These are phyloP conservation scores for Drosophila persimilis DNA, from an alignment of 1,140 invertebrate species.

Conservation along the genomic window DNA sequence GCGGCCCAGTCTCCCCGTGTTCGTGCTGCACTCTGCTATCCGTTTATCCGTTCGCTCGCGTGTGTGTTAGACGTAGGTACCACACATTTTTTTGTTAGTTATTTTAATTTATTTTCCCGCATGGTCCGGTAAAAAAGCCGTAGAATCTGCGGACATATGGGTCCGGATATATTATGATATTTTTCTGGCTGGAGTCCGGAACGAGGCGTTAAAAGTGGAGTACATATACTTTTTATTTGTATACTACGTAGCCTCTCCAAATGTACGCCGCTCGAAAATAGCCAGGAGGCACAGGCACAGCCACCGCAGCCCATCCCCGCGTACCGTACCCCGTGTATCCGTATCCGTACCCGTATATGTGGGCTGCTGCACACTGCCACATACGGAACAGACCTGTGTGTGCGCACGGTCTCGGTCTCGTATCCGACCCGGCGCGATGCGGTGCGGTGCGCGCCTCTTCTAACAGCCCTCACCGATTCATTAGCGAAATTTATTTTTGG, in stretches of 20 bases:
- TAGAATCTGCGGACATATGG: not conserved
- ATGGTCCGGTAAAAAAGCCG: constrained; percentile 5
- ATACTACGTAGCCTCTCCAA: constrained; percentile 27
- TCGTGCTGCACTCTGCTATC: constrained; percentile 76
- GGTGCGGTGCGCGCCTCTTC: constrained; percentile 8
- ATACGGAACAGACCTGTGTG: constrained; percentile 1
- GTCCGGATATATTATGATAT: not conserved
- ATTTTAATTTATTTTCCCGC: constrained; percentile 28
- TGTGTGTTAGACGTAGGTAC: constrained; percentile 68
- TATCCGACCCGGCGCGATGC: constrained; percentile 59
- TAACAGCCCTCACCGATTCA: constrained; percentile 55
- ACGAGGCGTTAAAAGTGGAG: constrained; percentile 3
- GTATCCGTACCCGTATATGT: constrained; percentile 21
- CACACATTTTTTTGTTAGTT: constrained; percentile 29
- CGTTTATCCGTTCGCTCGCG: constrained; percentile 65
- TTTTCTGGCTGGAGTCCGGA: constrained; percentile 3
- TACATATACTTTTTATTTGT: constrained; percentile 5
- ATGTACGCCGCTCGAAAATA: constrained; percentile 61
- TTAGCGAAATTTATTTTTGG: constrained; percentile 76
- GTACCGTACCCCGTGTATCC: not conserved
- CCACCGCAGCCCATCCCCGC: not conserved
- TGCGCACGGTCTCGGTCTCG: constrained; percentile 9
- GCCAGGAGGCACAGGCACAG: constrained; percentile 21
- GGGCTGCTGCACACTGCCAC: constrained; percentile 4
- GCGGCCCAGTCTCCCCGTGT: constrained; percentile 74